phyloP scores from a whole-genome alignment of 1,140 invertebrate species.

The Diorhabda carinulata region DNA sequence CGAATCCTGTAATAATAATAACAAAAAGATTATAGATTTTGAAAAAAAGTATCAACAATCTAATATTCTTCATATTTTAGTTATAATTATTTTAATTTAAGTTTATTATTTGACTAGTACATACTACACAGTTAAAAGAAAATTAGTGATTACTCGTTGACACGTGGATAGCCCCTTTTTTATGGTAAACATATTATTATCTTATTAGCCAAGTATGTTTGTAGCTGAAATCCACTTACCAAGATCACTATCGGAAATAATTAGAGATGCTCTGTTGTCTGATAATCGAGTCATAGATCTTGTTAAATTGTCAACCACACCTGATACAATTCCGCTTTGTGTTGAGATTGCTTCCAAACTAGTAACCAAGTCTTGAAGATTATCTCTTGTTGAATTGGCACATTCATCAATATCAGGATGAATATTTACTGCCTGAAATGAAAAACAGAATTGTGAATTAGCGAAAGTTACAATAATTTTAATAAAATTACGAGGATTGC shows the following conservation, averaged over 20 bases:
- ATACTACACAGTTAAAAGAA: too few species aligned
- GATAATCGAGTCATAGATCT: conserved; percentile 78
- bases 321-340: conserved; percentile 78
- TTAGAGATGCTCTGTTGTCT: conserved; percentile 59
- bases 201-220: too few species aligned
- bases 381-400: conserved; percentile 71
- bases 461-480: neutral
- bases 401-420: conserved; percentile 83
- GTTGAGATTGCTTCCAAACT: conserved; percentile 82
- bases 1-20: conserved; percentile 56
- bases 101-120: too few species aligned
- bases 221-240: neutral
- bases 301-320: conserved; percentile 86
- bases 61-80: too few species aligned
- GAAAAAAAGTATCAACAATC: too few species aligned
- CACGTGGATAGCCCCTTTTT: too few species aligned
- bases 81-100: too few species aligned
- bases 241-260: conserved; percentile 53
- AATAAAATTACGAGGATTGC: neutral
- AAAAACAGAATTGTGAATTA: neutral
- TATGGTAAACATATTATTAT: too few species aligned
- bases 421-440: conserved; percentile 62
- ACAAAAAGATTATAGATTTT: neutral
- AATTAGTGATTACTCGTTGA: too few species aligned
- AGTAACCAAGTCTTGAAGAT: conserved; percentile 75